Evolutionary conservation across 2,888 invertebrate genomes (phyloP).

Genomic region (Eupithecia centaureata): DNA sequence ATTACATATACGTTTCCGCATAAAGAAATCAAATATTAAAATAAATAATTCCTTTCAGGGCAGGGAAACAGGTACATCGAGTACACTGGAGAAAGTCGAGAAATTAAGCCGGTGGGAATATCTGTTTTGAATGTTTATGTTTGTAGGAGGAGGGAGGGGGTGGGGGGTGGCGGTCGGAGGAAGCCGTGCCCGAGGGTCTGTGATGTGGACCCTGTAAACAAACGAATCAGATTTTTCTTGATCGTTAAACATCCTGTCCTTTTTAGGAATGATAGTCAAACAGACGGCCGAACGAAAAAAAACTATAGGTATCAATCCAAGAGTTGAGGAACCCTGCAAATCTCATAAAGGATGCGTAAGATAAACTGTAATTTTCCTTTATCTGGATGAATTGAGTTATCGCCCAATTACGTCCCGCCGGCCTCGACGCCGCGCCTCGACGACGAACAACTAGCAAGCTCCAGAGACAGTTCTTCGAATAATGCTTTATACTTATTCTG

Average conservation of each 20-base stretch:
- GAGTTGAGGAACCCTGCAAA: not conserved
- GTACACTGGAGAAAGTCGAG: not conserved
- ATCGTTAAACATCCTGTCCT: not conserved
- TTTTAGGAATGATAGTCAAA: not conserved
- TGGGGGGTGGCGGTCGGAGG: no score
- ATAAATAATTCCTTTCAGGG: not conserved
- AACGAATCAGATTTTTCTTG: not conserved
- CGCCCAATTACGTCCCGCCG: conserved; percentile 41
- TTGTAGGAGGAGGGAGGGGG: no score
- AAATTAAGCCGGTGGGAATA: conserved; percentile 3
- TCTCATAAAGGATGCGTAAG: conserved; percentile 11
- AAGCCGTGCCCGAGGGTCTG: not conserved
- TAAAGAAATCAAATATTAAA: not conserved
- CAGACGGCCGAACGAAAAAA: not conserved
- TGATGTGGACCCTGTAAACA: not conserved
- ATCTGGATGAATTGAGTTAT: conserved; percentile 37
- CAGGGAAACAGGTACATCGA: not conserved
- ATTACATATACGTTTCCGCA: not conserved
- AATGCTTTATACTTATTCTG: not conserved
- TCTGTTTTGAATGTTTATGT: not conserved
- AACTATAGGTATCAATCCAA: not conserved
- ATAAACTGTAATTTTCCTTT: conserved; percentile 31
- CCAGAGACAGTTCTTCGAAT: not conserved
- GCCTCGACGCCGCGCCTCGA: conserved; percentile 13
- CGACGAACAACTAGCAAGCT: not conserved